Evolutionary conservation across 1,140 invertebrate species (phyloP).

Genomic region (Scylla paramamosain): DNA sequence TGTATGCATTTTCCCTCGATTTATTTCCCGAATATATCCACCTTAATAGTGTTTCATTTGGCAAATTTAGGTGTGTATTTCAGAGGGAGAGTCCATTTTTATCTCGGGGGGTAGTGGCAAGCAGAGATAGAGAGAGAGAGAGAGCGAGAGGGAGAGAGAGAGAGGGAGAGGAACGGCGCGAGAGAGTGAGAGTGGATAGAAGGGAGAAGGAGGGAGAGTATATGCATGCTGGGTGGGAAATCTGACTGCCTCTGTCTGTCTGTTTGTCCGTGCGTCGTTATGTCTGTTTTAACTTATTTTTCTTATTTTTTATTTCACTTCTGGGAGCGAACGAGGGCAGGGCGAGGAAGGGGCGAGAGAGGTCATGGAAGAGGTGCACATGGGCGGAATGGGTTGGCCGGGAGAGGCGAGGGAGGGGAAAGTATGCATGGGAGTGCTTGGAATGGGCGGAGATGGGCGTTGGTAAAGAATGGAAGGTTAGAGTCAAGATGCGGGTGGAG

Average conservation of each 20-base stretch:
- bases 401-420: background rate
- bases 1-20: slow-evolving; percentile 41
- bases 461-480: background rate
- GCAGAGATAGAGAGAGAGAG: background rate
- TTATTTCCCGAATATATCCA: slow-evolving; percentile 47
- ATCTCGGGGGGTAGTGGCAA: slow-evolving; percentile 21
- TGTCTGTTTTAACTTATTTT: background rate
- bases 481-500: background rate
- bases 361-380: background rate
- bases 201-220: background rate
- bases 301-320: background rate
- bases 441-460: background rate
- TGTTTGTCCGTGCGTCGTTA: slow-evolving; percentile 13
- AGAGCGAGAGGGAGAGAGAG: background rate
- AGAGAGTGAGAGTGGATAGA: background rate
- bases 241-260: slow-evolving; percentile 12
- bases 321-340: background rate
- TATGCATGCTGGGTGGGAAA: too few species aligned
- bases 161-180: background rate
- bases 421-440: background rate
- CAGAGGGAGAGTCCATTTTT: slow-evolving; percentile 40
- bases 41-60: slow-evolving; percentile 42
- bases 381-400: background rate
- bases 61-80: slow-evolving; percentile 47
- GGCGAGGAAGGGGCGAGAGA: background rate